Percentiles rank a stretch among this genome's conserved stretches.
phyloP scores from a whole-genome alignment of 1,140 invertebrate genomes.

The Cepaea nemoralis region DNA sequence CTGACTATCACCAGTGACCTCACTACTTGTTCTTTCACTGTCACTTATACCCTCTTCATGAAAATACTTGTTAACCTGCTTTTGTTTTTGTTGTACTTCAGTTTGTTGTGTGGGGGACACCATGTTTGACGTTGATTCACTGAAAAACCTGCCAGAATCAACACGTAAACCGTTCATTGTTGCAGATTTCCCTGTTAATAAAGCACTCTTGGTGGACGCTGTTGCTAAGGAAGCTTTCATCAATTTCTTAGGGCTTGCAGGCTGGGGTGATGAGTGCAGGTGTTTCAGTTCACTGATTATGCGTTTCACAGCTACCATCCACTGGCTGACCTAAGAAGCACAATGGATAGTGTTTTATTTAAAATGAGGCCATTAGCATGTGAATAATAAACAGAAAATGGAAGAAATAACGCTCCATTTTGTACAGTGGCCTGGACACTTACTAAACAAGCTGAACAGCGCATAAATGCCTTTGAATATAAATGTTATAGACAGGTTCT shows the following conservation, averaged over 20 bases:
- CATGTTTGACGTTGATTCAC: background rate
- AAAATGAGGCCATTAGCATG: background rate
- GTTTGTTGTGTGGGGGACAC: too few species aligned
- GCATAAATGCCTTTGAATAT: too few species aligned
- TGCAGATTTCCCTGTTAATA: background rate
- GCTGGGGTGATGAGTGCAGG: background rate
- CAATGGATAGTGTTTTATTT: background rate
- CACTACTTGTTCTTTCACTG: too few species aligned
- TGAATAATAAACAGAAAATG: too few species aligned
- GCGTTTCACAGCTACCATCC: slow-evolving; percentile 38
- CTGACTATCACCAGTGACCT: too few species aligned
- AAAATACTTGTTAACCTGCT: background rate
- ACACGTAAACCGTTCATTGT: background rate
- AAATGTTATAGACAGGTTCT: too few species aligned
- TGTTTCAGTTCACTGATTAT: slow-evolving; percentile 33
- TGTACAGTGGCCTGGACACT: too few species aligned
- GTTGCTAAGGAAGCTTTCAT: background rate
- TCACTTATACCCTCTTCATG: background rate
- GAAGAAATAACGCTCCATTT: too few species aligned
- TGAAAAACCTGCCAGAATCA: background rate
- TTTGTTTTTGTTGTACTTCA: background rate
- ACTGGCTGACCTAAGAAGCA: slow-evolving; percentile 35
- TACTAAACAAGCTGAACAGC: too few species aligned
- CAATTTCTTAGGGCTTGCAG: background rate
- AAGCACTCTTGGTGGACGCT: background rate